A percentile compares a stretch with the other conserved stretches of the same genome.
phyloP scores from a whole-genome alignment of 2,797 vertebrate genomes.

The Eulemur albifrons region DNA sequence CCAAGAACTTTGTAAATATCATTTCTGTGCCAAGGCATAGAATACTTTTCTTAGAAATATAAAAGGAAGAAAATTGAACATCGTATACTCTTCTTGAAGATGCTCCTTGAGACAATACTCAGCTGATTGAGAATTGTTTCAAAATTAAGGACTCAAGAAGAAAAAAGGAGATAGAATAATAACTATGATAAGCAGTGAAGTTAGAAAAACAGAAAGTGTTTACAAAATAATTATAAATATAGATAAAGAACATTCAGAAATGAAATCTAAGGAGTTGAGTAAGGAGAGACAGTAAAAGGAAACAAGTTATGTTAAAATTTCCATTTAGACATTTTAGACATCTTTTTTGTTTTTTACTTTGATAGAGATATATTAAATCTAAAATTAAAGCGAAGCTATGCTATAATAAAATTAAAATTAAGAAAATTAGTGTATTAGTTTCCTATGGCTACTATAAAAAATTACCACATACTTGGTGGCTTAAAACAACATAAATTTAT shows the following conservation, averaged over 20 bases:
- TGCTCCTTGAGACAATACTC: background rate
- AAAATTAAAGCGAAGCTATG: constrained; percentile 5
- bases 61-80: constrained; percentile 29
- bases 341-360: constrained; percentile 24
- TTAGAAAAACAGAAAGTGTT: background rate
- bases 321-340: background rate
- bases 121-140: background rate
- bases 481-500: background rate
- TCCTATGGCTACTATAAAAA: background rate
- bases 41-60: constrained; percentile 13
- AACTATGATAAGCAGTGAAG: background rate
- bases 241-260: background rate
- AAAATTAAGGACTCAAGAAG: constrained; percentile 23
- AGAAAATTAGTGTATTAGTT: background rate
- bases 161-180: background rate
- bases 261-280: background rate
- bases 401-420: background rate
- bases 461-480: background rate
- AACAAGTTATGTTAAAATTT: background rate
- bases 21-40: constrained; percentile 29
- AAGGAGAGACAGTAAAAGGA: background rate
- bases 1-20: constrained; percentile 56
- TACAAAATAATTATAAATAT: background rate
- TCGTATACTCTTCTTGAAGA: background rate
- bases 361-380: background rate